Base-by-base conservation (phyloP, 2,113 vertebrate genomes). In the Lutjanus erythropterus region DNA sequence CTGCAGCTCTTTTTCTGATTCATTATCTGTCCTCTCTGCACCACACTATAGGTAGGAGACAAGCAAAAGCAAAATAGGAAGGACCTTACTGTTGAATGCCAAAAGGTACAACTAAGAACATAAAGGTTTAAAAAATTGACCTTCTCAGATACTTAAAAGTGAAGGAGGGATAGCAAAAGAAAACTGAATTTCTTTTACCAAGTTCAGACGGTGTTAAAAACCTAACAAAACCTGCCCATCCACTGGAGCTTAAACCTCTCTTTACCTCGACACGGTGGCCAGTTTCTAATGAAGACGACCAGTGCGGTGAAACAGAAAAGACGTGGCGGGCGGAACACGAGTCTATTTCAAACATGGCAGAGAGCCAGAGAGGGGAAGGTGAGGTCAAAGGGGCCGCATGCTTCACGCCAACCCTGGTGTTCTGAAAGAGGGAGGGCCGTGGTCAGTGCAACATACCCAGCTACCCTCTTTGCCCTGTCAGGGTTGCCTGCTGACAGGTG, bases 351-450 rank as follows among this genome's bases (percentile, higher is more conserved):
- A 25, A 46, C n/a, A 31, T 68, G 85, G 84, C 65, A 19, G 19
- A 52, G 23, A 52, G 60, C 65, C 85, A 61, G 31, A 6, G 33
- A 35, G 47, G n/a, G 12, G 14, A 37, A 47, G 37, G 44, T n/a
- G 50, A 76, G 83, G 75, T 83, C 68, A 90, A 60, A 86, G 84
- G 76, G 35, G 79, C 75, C 76, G 78, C 35, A 55, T 61, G 86
- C 72, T 87, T 70, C 67, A 79, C 0, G 41, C 75, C 73, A 68
- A 62, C 39, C 62, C 49, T 10, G 60, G 59, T 47, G 85, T 55
- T 78, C 67, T 61, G 21, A 59, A 58, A 58, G 29, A 47, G 5
- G 21, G 37, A 9, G 15, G n/a, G 31, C 55, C 58, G 62, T 0
- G n/a, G 33, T 37, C 47, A 16, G 56, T 37, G 39, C 68, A 33